These are phyloP conservation scores for Venustoraphidia nigricollis DNA, from an alignment of 2,888 invertebrate genomes.

Conservation along the genomic window DNA sequence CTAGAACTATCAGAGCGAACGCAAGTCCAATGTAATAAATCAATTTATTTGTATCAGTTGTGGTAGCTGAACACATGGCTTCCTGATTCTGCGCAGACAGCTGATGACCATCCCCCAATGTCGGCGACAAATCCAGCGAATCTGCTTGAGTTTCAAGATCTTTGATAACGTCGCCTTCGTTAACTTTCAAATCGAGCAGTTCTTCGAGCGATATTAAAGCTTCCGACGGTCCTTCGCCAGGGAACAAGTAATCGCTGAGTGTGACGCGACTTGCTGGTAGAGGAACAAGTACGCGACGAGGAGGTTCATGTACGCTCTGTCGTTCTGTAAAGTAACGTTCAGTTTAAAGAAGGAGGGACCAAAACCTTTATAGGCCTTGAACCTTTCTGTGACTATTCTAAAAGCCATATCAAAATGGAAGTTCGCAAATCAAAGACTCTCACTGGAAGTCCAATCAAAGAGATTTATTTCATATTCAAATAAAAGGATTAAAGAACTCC, in stretches of 20 bases:
- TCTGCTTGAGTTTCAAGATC: constrained; percentile 63
- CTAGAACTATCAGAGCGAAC: constrained; percentile 43
- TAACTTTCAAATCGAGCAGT: constrained; percentile 59
- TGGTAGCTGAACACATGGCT: constrained; percentile 28
- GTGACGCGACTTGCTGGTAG: constrained; percentile 46
- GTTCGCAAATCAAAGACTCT: no score
- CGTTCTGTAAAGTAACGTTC: constrained; percentile 35
- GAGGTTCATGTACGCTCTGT: constrained; percentile 77
- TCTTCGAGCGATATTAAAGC: constrained; percentile 68
- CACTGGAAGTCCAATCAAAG: no score
- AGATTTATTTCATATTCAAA: no score
- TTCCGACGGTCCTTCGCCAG: constrained; percentile 75
- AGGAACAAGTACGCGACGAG: constrained; percentile 68
- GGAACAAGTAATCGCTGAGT: constrained; percentile 81
- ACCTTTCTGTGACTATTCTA: no score
- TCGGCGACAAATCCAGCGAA: constrained; percentile 26
- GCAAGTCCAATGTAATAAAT: constrained; percentile 43
- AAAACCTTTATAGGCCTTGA: no score
- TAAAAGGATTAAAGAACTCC: no score
- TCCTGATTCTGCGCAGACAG: constrained; percentile 27
- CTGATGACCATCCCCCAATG: constrained; percentile 15
- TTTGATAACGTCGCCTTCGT: constrained; percentile 50
- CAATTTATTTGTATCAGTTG: constrained; percentile 41
- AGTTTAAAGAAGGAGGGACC: no score
- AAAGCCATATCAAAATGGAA: no score